These are phyloP conservation scores for Drosophila elegans DNA, from an alignment of 1,140 invertebrate species.

Conservation along the genomic window DNA sequence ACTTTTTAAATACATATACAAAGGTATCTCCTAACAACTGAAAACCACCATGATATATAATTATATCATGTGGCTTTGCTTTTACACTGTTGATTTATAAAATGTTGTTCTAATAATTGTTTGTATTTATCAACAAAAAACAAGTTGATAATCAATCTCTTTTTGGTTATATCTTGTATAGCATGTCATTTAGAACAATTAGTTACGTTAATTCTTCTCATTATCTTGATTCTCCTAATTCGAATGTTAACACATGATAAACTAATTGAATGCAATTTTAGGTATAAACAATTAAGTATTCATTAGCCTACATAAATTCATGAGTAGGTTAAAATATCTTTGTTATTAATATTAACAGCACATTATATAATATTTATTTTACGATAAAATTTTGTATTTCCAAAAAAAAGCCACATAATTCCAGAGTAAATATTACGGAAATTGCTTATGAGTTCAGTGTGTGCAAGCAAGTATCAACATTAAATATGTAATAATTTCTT, in stretches of 20 bases:
- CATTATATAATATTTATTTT: background rate
- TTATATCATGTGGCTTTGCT: background rate
- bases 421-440: background rate
- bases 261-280: background rate
- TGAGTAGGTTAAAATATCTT: too few relatives aligned
- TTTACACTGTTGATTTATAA: background rate
- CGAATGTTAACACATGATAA: conserved; percentile 19
- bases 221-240: conserved; percentile 26
- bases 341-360: too few relatives aligned
- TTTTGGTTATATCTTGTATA: background rate
- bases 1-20: too few relatives aligned
- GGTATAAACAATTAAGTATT: conserved; percentile 19
- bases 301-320: conserved; percentile 21
- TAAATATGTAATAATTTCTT: conserved; percentile 2
- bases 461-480: background rate
- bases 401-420: too few relatives aligned
- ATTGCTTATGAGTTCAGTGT: too few relatives aligned
- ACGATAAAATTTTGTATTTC: background rate
- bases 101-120: conserved; percentile 10
- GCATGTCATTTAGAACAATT: conserved; percentile 19
- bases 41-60: too few relatives aligned
- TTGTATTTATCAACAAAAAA: conserved; percentile 32
- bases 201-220: conserved; percentile 26
- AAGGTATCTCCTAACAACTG: too few relatives aligned
- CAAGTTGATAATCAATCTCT: conserved; percentile 2